Evolutionary conservation across 92 coral and sea anemone species (phyloP).

Genomic region (Epizoanthus ramosus): DNA sequence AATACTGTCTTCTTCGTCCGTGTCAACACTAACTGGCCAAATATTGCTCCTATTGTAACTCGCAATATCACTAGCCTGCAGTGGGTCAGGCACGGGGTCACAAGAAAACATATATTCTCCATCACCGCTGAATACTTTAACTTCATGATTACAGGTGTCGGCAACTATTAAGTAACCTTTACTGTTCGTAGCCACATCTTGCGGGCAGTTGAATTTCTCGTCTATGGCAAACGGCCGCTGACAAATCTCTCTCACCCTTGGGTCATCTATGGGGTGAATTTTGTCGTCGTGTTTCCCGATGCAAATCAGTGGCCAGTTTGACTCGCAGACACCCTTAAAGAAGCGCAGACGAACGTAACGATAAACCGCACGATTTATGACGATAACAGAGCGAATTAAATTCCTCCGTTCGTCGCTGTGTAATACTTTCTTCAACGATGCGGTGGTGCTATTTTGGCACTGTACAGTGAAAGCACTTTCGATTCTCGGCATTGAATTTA

Average conservation of each 20-base stretch:
- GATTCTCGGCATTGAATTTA: slow-evolving; percentile 38
- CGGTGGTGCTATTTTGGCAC: slow-evolving; percentile 26
- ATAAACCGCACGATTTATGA: slow-evolving; percentile 36
- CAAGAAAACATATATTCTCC: slow-evolving; percentile 36
- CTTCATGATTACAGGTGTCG: slow-evolving; percentile 39
- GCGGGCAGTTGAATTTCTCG: slow-evolving; percentile 39
- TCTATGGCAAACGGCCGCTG: not conserved
- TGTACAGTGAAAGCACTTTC: slow-evolving; percentile 29
- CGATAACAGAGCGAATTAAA: slow-evolving; percentile 38
- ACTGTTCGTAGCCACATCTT: slow-evolving; percentile 25
- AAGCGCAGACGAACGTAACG: slow-evolving; percentile 26
- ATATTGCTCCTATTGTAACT: not conserved
- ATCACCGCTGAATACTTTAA: slow-evolving; percentile 32
- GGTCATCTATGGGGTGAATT: slow-evolving; percentile 47
- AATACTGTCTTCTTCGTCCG: not conserved
- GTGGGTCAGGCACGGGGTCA: not conserved
- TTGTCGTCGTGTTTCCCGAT: not conserved
- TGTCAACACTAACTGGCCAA: slow-evolving; percentile 39
- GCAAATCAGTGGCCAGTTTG: slow-evolving; percentile 45
- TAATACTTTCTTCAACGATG: slow-evolving; percentile 20
- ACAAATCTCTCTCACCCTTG: slow-evolving; percentile 29
- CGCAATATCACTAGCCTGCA: not conserved
- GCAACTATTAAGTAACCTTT: slow-evolving; percentile 39
- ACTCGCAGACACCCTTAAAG: not conserved
- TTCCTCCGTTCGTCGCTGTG: slow-evolving; percentile 39